phyloP scores from a whole-genome alignment of 1,140 invertebrate genomes.

The Diorhabda carinulata region DNA sequence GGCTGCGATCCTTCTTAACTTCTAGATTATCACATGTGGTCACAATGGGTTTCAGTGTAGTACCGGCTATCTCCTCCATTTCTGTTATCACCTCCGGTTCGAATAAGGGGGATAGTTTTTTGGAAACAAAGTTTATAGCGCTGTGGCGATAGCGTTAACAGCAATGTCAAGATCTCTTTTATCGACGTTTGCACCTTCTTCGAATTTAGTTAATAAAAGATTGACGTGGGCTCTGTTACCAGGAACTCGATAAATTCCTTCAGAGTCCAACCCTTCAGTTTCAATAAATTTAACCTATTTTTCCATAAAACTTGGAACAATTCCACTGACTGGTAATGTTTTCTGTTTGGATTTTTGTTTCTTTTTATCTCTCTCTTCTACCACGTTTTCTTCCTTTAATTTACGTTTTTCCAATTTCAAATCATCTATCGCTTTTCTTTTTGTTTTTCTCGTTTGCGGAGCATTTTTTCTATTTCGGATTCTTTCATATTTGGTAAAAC shows the following conservation, averaged over 20 bases:
- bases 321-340: slow-evolving; percentile 52
- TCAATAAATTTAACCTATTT: slow-evolving; percentile 95
- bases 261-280: slow-evolving; percentile 88
- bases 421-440: slow-evolving; percentile 70
- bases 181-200: slow-evolving; percentile 84
- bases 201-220: slow-evolving; percentile 84
- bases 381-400: slow-evolving; percentile 69
- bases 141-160: slow-evolving; percentile 93
- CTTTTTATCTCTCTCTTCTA: slow-evolving; percentile 71
- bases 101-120: slow-evolving; percentile 84
- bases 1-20: slow-evolving; percentile 76
- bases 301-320: slow-evolving; percentile 86
- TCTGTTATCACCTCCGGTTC: slow-evolving; percentile 85
- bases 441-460: slow-evolving; percentile 66
- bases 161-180: slow-evolving; percentile 83
- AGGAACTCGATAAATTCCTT: slow-evolving; percentile 92
- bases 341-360: slow-evolving; percentile 62
- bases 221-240: slow-evolving; percentile 95
- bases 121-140: slow-evolving; percentile 96
- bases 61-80: slow-evolving; percentile 83
- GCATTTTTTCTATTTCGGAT: slow-evolving; percentile 57
- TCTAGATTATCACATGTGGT: slow-evolving; percentile 63
- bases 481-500: slow-evolving; percentile 62
- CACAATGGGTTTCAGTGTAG: slow-evolving; percentile 59
- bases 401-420: slow-evolving; percentile 71